A percentile compares a stretch with the other conserved stretches of the same genome.
Evolutionary conservation across 1,140 invertebrate species (phyloP).

Genomic region (Polypedilum vanderplanki): DNA sequence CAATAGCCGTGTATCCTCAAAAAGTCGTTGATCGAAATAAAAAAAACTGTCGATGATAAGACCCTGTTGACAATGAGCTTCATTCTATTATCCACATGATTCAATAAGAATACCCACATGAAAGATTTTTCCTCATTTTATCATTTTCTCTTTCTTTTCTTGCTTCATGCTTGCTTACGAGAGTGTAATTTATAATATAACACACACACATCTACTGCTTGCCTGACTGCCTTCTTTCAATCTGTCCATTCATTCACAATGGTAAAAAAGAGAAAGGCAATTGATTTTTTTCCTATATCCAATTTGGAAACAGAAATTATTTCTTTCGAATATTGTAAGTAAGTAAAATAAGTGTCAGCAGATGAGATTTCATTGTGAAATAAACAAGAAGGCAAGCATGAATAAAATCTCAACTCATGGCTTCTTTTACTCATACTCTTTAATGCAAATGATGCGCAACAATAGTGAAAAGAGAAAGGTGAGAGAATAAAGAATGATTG

Average conservation of each 20-base stretch:
- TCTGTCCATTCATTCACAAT: background rate
- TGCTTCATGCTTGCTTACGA: background rate
- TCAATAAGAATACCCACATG: background rate
- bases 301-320: background rate
- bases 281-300: background rate
- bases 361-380: background rate
- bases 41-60: background rate
- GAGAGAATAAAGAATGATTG: background rate
- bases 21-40: background rate
- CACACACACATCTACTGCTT: no score
- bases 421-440: background rate
- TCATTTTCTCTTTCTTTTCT: background rate
- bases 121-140: background rate
- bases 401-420: background rate
- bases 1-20: background rate
- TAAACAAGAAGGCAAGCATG: background rate
- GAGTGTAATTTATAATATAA: background rate
- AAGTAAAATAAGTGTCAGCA: background rate
- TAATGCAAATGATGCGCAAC: conserved; percentile 5
- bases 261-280: background rate
- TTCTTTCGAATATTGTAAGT: background rate
- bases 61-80: conserved; percentile 9
- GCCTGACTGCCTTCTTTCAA: background rate
- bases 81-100: conserved; percentile 2
- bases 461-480: background rate